Base-by-base conservation (phyloP, 2,888 invertebrate genomes). In the Elgonia sp. region DNA sequence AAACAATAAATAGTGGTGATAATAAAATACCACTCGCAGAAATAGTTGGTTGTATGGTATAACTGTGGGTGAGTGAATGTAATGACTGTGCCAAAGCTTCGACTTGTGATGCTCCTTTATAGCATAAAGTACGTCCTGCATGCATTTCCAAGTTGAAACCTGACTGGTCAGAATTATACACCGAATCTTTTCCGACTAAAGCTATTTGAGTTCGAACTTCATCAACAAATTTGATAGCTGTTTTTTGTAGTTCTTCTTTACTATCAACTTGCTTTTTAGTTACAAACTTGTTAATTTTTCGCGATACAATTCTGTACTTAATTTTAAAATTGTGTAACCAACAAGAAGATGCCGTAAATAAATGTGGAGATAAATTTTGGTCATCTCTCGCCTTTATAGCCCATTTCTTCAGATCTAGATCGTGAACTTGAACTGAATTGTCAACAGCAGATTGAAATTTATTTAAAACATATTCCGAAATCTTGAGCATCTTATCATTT, bases 101-200 rank as follows among this genome's bases (percentile, higher is more conserved):
- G 0, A 89, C 82, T 73, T 80, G 0, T 42, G 88, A 82, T 53
- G 55, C n/a, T 69, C 85, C 88, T 89, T 84, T 39, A 10, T 62
- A 53, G 18, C 85, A 69, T 69, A 80, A 88, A 12, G 80, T 87
- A 53, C 79, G 16, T 81, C 76, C 29, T 29, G 29, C 5, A 86
- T 87, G 86, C 42, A 84, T 79, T 72, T 86, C 69, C n/a, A 87
- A 75, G 37, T 73, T 50, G 20, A 86, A 89, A 9, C 69, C 77
- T 21, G 70, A 81, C 50, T 89, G 79, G 60, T 86, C 84, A n/a
- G 70, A 67, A 73, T 86, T 85, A 18, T 60, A 63, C 37, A 65
- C 12, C 20, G 29, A 53, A 14, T 21, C n/a, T 40, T 87, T 86
- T 1, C 14, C 46, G 2, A 7, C 2, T 5, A 46, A 46, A 12